Evolutionary conservation across 1,140 invertebrate genomes (phyloP).

Genomic region (Sycophila sp.): DNA sequence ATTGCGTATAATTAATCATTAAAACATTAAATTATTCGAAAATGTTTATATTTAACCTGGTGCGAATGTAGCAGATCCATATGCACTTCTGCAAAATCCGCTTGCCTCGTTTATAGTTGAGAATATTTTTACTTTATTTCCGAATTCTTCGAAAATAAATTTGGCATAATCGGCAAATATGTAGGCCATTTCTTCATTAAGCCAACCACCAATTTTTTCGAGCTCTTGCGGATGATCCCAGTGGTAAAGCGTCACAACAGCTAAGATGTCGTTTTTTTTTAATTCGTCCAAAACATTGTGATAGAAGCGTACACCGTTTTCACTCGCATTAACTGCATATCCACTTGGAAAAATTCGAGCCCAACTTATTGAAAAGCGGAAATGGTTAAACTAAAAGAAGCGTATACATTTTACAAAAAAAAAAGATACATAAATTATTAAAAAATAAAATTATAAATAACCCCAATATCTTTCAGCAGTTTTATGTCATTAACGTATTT

Average conservation of each 20-base stretch:
- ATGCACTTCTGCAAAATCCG: too few species aligned
- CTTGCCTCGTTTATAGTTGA: constrained; percentile 66
- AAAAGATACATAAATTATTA: background rate
- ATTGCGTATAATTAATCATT: background rate
- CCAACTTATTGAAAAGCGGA: constrained; percentile 74
- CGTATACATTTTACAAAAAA: background rate
- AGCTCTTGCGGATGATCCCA: constrained; percentile 67
- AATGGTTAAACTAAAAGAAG: constrained; percentile 55
- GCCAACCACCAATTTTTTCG: constrained; percentile 70
- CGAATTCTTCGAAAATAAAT: constrained; percentile 63
- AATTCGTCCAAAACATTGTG: constrained; percentile 69
- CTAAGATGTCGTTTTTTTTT: constrained; percentile 63
- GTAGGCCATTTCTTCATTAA: constrained; percentile 68
- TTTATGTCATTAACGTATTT: constrained; percentile 65
- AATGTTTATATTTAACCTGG: constrained; percentile 15
- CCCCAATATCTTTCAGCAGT: constrained; percentile 62
- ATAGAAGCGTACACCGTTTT: constrained; percentile 70
- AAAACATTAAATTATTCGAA: background rate
- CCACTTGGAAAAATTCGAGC: constrained; percentile 70
- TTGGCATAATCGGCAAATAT: constrained; percentile 68
- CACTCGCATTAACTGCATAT: constrained; percentile 65
- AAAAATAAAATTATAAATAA: constrained; percentile 45
- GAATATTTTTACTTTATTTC: constrained; percentile 60
- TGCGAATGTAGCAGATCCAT: too few species aligned
- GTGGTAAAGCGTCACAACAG: constrained; percentile 67